Base-by-base conservation (phyloP, 2,888 invertebrate genomes). In the Melieria picta region DNA sequence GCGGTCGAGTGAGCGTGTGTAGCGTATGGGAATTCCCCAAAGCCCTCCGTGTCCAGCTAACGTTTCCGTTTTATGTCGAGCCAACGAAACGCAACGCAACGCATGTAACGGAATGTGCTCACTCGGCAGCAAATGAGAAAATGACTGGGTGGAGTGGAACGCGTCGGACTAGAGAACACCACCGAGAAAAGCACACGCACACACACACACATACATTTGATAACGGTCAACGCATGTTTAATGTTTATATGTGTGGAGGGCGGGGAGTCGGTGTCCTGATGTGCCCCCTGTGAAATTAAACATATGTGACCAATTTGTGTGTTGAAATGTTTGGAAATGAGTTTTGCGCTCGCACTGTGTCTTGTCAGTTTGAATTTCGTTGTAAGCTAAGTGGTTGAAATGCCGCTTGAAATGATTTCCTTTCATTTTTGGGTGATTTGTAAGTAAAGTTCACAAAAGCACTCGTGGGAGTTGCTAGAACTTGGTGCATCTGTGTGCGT, bases 281-380 rank as follows among this genome's bases (percentile, higher is more conserved):
- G 46, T 16, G 46, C 7, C 46, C 48, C 60, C 47, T 61, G 47
- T 66, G 57, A 48, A 66, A 48, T 57, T 55, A 13, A 66, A 63
- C 71, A 71, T 66, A 62, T 71, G 71, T 46, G 66, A 45, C 62
- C 71, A 71, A 71, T 71, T 71, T 71, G 66, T 66, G 7, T 43
- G 58, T 58, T 58, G 30, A 30, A 30, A 30, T 30, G 30, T 30
- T 30, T 30, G 3, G 30, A 30, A 30, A 30, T 30, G 30, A 30
- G 30, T 30, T 30, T 30, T 30, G 30, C 30, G 30, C 30, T 30
- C 3, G 30, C 3, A 30, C 30, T 30, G 30, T 30, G 30, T 30
- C 1, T 3, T 30, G 30, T 30, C 30, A 30, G 30, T 30, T 30
- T 30, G 30, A 30, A 30, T 30, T 30, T 30, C 2, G 30, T 30